phyloP scores from a whole-genome alignment of 2,113 vertebrate species.

The Rhizomys pruinosus region DNA sequence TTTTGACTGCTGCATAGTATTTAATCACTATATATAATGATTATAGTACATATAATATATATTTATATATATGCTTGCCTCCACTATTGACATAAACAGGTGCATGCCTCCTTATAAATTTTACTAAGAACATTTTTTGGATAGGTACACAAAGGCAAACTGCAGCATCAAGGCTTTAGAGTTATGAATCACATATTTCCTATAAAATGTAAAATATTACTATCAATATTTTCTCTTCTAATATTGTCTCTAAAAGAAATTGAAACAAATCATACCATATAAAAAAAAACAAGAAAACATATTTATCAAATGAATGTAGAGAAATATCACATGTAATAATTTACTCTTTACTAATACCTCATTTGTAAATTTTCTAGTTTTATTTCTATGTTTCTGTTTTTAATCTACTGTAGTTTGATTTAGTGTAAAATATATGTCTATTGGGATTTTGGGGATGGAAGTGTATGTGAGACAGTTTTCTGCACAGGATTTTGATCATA shows the following conservation, averaged over 20 bases:
- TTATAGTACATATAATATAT: no score
- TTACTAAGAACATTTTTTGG: slow-evolving; percentile 21
- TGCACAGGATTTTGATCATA: not conserved
- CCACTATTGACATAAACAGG: not conserved
- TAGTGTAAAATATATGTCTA: not conserved
- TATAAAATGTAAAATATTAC: not conserved
- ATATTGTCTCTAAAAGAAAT: no score
- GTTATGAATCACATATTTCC: not conserved
- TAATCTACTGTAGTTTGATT: not conserved
- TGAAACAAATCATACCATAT: no score
- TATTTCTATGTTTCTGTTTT: not conserved
- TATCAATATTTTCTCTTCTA: not conserved
- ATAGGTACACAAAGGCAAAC: not conserved
- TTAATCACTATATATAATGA: no score
- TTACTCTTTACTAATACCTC: not conserved
- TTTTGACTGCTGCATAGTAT: not conserved
- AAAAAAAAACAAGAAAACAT: not conserved
- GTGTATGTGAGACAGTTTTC: not conserved
- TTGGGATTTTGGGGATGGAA: not conserved
- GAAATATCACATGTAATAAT: not conserved
- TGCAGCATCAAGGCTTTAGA: not conserved
- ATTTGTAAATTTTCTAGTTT: not conserved
- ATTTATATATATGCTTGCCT: not conserved
- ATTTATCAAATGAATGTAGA: no score
- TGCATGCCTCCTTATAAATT: not conserved